Base-by-base conservation (phyloP, 2,797 vertebrate genomes). In the Scolopax bukidnonensis region DNA sequence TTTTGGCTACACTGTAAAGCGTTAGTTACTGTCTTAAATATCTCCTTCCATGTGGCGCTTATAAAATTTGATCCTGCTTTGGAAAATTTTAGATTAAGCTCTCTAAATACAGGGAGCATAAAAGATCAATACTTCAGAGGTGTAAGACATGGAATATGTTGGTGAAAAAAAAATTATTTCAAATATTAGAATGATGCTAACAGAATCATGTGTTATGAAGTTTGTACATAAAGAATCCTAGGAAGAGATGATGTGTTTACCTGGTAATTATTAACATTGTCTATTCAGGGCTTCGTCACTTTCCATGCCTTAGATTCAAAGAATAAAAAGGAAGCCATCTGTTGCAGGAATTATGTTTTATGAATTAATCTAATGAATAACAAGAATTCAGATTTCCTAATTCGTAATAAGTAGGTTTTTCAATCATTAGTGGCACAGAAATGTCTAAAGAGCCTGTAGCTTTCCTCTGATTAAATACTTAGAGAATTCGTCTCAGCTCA, bases 391-490 rank as follows among this genome's bases (percentile, higher is more conserved):
- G 36, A 73, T 93, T 96, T 94, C 76, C 59, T 67, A 71, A 68
- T 85, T 96, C 87, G 45, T 47, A 79, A 38, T 47, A 71, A 93
- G 60, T 45, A 67, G 57, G 21, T 84, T 96, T 95, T 94, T 91
- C 77, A 78, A 82, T 90, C 90, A 95, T 97, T 95, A 96, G 32
- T 64, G 57, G 64, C 73, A 84, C 13, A 91, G 80, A 76, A 80
- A 60, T 7, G 1, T 73, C 30, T 86, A 75, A 87, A 84, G 53
- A 91, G 50, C 50, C 56, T 43, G 20, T 11, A 71, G 48, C 61
- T 51, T 94, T 96, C 87, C 53, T 57, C 84, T 84, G 90, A 93
- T 81, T 82, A 97, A 96, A 95, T 96, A 97, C 92, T 96, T 95
- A 95, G 56, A 94, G 74, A 93, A 79, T 38, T 65, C 65, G 59